Conservation (phyloP, 2,797 vertebrate species). For the Synanceia verrucosa region DNA sequence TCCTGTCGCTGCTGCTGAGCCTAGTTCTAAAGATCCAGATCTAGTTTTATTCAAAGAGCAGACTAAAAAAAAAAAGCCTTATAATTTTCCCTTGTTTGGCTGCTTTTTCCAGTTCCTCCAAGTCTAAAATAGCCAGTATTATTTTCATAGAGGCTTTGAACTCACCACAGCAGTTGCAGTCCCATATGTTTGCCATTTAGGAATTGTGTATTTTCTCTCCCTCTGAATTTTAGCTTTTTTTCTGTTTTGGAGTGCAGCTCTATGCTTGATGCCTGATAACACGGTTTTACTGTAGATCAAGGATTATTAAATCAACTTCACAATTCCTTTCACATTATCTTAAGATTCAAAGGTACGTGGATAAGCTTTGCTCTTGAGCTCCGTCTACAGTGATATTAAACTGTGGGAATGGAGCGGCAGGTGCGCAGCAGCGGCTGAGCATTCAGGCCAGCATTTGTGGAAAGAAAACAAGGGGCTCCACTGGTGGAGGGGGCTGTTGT, state of each 20-base stretch:
- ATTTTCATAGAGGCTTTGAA: slow-evolving; percentile 86
- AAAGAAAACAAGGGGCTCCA: neutral
- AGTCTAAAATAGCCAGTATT: slow-evolving; percentile 82
- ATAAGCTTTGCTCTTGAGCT: neutral
- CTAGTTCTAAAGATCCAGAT: slow-evolving; percentile 38
- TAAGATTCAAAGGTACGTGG: neutral
- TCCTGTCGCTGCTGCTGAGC: slow-evolving; percentile 19
- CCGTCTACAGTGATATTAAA: neutral
- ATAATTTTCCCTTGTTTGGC: slow-evolving; percentile 83
- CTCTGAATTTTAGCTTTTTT: slow-evolving; percentile 59
- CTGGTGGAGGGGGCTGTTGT: neutral
- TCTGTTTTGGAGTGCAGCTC: slow-evolving; percentile 48
- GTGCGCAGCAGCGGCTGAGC: slow-evolving; percentile 4
- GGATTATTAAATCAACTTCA: slow-evolving; percentile 20
- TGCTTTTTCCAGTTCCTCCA: slow-evolving; percentile 73
- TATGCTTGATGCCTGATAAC: slow-evolving; percentile 32
- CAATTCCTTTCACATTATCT: neutral
- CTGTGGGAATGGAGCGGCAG: neutral
- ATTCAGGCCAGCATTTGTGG: neutral
- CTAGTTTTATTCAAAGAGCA: slow-evolving; percentile 63
- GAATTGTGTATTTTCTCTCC: slow-evolving; percentile 73
- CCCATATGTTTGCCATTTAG: slow-evolving; percentile 82
- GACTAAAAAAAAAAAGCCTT: slow-evolving; percentile 72
- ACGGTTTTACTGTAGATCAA: slow-evolving; percentile 36
- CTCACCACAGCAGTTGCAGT: slow-evolving; percentile 79